Conservation (phyloP, 2,797 vertebrate genomes). For the Naso thynnoides region DNA sequence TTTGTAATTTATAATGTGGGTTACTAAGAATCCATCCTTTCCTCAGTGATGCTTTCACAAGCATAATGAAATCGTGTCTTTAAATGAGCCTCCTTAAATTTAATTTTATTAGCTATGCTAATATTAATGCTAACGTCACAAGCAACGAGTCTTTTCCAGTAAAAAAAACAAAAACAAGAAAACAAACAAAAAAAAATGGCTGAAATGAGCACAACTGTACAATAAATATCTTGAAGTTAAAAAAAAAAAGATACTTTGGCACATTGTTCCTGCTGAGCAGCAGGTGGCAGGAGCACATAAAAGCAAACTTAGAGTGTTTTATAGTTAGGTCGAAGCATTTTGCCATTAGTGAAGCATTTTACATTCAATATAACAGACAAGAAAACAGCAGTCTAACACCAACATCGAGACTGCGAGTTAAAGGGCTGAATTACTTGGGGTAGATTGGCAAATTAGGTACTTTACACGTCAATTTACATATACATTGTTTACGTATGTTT, state of each 20-base stretch:
- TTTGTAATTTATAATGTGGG: neutral
- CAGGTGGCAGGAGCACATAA: constrained; percentile 32
- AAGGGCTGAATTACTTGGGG: constrained; percentile 50
- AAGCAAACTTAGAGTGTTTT: constrained; percentile 59
- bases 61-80: neutral
- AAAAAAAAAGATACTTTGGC: constrained; percentile 66
- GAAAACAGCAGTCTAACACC: constrained; percentile 50
- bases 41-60: neutral
- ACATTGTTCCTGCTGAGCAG: constrained; percentile 58
- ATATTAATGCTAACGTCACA: constrained; percentile 14
- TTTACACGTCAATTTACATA: constrained; percentile 64
- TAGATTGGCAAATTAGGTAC: constrained; percentile 62
- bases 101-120: neutral
- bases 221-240: constrained; percentile 44
- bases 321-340: constrained; percentile 38
- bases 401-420: constrained; percentile 52
- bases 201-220: constrained; percentile 37
- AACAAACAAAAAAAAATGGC: too few relatives aligned
- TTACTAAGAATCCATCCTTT: too few relatives aligned
- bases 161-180: too few relatives aligned
- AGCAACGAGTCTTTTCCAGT: neutral
- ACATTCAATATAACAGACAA: constrained; percentile 70
- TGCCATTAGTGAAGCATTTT: constrained; percentile 53
- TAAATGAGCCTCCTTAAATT: neutral
- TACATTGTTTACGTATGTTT: constrained; percentile 38